Conservation (phyloP, 2,888 invertebrate genomes). For the Erpobdella octoculata region DNA sequence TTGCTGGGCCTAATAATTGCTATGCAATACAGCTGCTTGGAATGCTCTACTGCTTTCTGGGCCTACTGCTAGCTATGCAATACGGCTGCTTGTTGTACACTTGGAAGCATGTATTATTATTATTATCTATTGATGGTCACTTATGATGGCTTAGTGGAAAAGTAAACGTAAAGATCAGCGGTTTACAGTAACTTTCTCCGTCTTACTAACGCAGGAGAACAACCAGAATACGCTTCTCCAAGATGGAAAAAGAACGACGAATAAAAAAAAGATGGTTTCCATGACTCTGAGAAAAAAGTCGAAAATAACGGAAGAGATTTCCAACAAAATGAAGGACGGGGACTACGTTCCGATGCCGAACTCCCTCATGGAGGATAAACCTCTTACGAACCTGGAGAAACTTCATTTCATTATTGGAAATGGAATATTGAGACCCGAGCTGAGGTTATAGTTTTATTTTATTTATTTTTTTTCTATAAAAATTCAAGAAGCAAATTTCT, state of each 20-base stretch:
- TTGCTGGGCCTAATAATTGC: too few relatives aligned
- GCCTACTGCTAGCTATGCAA: too few relatives aligned
- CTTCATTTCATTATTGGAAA: constrained; percentile 92
- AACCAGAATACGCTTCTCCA: constrained; percentile 7
- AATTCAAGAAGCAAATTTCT: too few relatives aligned
- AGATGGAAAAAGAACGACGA: constrained; percentile 47
- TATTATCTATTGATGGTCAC: too few relatives aligned
- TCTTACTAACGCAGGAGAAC: constrained; percentile 23
- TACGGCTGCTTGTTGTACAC: too few relatives aligned
- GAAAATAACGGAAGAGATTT: constrained; percentile 66
- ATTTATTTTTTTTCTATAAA: background rate
- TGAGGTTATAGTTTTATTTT: constrained; percentile 61
- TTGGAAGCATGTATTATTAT: too few relatives aligned
- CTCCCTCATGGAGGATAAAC: constrained; percentile 89
- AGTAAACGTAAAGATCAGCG: too few relatives aligned
- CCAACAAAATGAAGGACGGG: constrained; percentile 76
- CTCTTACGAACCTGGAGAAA: constrained; percentile 94
- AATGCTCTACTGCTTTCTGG: too few relatives aligned
- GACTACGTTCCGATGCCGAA: constrained; percentile 60
- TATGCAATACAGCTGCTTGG: too few relatives aligned
- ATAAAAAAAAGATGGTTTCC: constrained; percentile 90
- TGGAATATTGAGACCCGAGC: constrained; percentile 87
- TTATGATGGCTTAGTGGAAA: too few relatives aligned
- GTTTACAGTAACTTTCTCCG: too few relatives aligned
- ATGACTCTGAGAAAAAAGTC: constrained; percentile 90